Evolutionary conservation across 2,888 invertebrate species (phyloP).

Genomic region (Mesopsocus fuscifrons): DNA sequence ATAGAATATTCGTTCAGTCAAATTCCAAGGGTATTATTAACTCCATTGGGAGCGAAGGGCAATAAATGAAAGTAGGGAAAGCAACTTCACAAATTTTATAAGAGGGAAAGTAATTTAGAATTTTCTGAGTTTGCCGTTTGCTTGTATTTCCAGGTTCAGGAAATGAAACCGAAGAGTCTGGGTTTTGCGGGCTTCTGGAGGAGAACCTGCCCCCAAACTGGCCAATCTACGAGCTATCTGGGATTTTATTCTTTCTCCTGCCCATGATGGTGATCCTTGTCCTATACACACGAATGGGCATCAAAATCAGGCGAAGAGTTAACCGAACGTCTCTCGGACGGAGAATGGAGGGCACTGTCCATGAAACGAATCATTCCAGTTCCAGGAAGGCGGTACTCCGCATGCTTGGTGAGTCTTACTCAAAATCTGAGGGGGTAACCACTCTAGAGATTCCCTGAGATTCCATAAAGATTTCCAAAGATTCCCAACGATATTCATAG

Average conservation of each 20-base stretch:
- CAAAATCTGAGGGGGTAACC: no score
- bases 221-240: conserved; percentile 62
- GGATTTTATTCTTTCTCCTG: conserved; percentile 61
- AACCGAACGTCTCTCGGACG: conserved; percentile 26
- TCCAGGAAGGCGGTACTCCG: conserved; percentile 54
- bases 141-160: conserved; percentile 27
- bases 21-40: no score
- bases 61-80: no score
- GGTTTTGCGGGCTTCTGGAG: conserved; percentile 56
- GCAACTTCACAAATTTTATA: no score
- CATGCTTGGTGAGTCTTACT: conserved; percentile 52
- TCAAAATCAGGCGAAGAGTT: conserved; percentile 38
- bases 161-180: conserved; percentile 44
- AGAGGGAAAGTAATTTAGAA: no score
- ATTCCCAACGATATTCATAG: no score
- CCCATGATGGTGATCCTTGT: conserved; percentile 53
- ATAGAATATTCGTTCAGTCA: no score
- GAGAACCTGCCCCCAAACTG: conserved; percentile 33
- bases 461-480: no score
- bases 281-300: conserved; percentile 61
- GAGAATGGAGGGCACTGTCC: conserved; percentile 41
- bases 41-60: no score
- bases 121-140: no score
- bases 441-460: no score
- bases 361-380: conserved; percentile 46